These are phyloP conservation scores for Steromphala cineraria DNA, from an alignment of 2,888 invertebrate species.

Conservation along the genomic window DNA sequence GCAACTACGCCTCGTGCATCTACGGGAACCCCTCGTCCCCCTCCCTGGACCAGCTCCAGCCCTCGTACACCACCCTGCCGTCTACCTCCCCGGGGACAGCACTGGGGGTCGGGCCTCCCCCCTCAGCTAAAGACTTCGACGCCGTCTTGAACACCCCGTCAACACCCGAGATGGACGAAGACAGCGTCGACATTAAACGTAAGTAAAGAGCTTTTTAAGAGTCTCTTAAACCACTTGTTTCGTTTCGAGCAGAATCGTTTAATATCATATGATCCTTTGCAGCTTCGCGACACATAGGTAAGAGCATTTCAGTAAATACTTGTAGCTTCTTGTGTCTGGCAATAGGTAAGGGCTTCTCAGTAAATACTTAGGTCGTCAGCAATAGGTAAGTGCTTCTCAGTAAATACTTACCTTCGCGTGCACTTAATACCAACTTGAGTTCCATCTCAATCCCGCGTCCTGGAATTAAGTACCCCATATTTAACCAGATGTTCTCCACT, in stretches of 20 bases:
- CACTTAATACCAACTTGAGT: too few relatives aligned
- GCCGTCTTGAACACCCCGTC: slow-evolving; percentile 3
- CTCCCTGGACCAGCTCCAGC: slow-evolving; percentile 39
- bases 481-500: too few relatives aligned
- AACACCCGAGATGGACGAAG: slow-evolving; percentile 12
- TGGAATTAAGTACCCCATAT: too few relatives aligned
- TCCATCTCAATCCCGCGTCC: too few relatives aligned
- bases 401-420: too few relatives aligned
- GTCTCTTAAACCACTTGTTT: neutral
- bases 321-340: too few relatives aligned
- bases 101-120: slow-evolving; percentile 32
- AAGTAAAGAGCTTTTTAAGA: neutral
- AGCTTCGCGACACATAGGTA: neutral
- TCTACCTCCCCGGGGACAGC: slow-evolving; percentile 47
- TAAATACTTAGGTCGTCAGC: too few relatives aligned
- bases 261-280: slow-evolving; percentile 1
- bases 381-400: too few relatives aligned
- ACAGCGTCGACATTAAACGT: neutral
- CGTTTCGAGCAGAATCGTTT: neutral
- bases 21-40: slow-evolving; percentile 49
- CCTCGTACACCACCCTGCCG: slow-evolving; percentile 56
- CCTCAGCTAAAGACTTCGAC: slow-evolving; percentile 26
- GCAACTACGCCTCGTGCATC: slow-evolving; percentile 45
- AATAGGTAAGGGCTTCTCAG: too few relatives aligned
- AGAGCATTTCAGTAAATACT: too few relatives aligned